Evolutionary conservation across 2,888 invertebrate genomes (phyloP).

Genomic region (Rhingia rostrata): DNA sequence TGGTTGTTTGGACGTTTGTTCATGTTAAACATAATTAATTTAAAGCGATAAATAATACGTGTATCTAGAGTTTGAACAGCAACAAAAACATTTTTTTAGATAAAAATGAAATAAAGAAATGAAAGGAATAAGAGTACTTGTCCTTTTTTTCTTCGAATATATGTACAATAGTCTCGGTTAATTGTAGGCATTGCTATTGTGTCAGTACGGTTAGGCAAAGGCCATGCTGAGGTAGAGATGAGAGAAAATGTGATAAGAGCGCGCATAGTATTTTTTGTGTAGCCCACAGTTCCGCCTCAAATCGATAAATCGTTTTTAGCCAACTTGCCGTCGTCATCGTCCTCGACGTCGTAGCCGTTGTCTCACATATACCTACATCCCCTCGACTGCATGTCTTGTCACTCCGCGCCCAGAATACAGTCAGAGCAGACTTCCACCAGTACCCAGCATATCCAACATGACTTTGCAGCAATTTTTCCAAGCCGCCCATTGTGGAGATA

Average conservation of each 20-base stretch:
- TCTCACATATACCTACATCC: constrained; percentile 48
- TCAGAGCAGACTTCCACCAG: constrained; percentile 56
- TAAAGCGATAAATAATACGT: constrained; percentile 36
- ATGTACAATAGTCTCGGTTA: background rate
- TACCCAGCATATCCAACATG: constrained; percentile 63
- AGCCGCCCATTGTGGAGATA: constrained; percentile 74
- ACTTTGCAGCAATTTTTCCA: constrained; percentile 68
- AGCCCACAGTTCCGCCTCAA: constrained; percentile 74
- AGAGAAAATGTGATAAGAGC: constrained; percentile 69
- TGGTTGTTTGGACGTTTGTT: constrained; percentile 60
- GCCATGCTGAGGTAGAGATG: constrained; percentile 58
- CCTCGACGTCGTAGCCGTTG: constrained; percentile 49
- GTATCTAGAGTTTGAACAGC: background rate
- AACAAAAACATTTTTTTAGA: background rate
- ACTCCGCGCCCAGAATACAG: constrained; percentile 69
- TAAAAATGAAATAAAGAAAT: background rate
- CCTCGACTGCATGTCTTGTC: constrained; percentile 65
- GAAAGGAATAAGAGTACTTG: constrained; percentile 3
- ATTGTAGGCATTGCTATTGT: constrained; percentile 29
- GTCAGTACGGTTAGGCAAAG: constrained; percentile 60
- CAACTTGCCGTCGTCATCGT: constrained; percentile 68
- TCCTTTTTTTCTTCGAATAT: background rate
- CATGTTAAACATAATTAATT: constrained; percentile 55
- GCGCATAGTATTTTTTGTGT: constrained; percentile 64
- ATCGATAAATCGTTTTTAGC: constrained; percentile 74